Evolutionary conservation across 2,888 invertebrate genomes (phyloP), one percentile per base, ranked within the genome.

Genomic region (Conistra vaccinii): DNA sequence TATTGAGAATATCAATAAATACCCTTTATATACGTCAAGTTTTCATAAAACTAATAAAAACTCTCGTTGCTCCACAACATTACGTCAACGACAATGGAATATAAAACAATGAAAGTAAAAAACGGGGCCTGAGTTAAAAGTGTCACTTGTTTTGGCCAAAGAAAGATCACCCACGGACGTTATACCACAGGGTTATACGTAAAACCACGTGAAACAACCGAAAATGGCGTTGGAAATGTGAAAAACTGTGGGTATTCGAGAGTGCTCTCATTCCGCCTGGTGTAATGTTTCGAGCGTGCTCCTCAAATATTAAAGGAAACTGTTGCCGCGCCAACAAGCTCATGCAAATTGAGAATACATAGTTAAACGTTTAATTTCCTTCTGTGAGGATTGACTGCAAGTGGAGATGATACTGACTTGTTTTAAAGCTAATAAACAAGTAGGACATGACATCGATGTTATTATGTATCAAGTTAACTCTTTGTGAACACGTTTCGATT

Each of bases 231-330:
- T 73, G 76, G 73, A 81, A 82, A 76, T 81, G 75, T 76, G 67
- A 80, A 85, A 85, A 86, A 73, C 60, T 77, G 74, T 45, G 74
- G 53, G 65, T 70, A 80, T 81, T 86, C 73, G 76, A 81, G 84
- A 82, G 74, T 63, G 78, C 67, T 87, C 81, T 72, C 87, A 84
- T 87, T 88, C 79, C 78, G 60, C 26, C 68, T 65, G 57, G 66
- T 68, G 80, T 87, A 86, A 88, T 86, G 84, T 80, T 82, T 66
- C 74, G 63, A 86, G 81, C 73, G 67, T 65, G 80, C 85, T 88
- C 73, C 81, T 91, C 81, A 88, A 92, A 89, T 91, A 91, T 90
- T 91, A 81, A 91, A 84, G 83, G 66, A 77, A 85, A 80, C 76
- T 80, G 85, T 84, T 73, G 81, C 80, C 73, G 67, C 69, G 73